Evolutionary conservation across 2,113 vertebrate species (phyloP).

Genomic region (Falco punctatus): DNA sequence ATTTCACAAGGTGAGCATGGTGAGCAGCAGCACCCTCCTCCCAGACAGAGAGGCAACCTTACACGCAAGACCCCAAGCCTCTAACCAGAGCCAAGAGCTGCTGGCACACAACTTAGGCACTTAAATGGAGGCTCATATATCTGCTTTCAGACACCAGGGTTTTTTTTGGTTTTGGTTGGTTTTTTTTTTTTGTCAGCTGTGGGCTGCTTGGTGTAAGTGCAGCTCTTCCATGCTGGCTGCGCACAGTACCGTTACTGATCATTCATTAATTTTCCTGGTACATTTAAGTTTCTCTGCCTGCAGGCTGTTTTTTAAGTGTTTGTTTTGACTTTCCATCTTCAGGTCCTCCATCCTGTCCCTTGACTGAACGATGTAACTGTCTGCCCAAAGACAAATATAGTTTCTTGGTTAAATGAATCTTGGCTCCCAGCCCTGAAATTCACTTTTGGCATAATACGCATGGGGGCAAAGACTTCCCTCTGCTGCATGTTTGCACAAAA

Average conservation of each 20-base stretch:
- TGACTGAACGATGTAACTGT: slow-evolving; percentile 9
- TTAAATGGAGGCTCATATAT: not conserved
- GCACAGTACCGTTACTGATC: not conserved
- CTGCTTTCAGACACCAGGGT: not conserved
- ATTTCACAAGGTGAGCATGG: slow-evolving; percentile 75
- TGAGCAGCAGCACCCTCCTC: not conserved
- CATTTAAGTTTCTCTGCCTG: slow-evolving; percentile 12
- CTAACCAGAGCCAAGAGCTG: not conserved
- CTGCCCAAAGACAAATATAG: slow-evolving; percentile 57
- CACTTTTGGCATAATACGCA: not conserved
- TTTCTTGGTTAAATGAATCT: slow-evolving; percentile 30
- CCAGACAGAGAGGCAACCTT: not conserved
- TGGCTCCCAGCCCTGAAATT: slow-evolving; percentile 46
- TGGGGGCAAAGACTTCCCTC: slow-evolving; percentile 19
- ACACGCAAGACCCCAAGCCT: not conserved
- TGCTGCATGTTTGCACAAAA: not conserved
- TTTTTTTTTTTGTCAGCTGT: not conserved
- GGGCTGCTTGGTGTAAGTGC: not conserved
- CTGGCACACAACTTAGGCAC: not conserved
- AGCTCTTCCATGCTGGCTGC: not conserved
- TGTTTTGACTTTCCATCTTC: slow-evolving; percentile 52
- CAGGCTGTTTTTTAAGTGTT: slow-evolving; percentile 16
- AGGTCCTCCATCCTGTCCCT: slow-evolving; percentile 49
- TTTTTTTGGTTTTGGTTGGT: not conserved
- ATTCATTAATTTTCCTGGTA: not conserved